Evolutionary conservation across 2,888 invertebrate species (phyloP).

Genomic region (Rhodophaea formosa): DNA sequence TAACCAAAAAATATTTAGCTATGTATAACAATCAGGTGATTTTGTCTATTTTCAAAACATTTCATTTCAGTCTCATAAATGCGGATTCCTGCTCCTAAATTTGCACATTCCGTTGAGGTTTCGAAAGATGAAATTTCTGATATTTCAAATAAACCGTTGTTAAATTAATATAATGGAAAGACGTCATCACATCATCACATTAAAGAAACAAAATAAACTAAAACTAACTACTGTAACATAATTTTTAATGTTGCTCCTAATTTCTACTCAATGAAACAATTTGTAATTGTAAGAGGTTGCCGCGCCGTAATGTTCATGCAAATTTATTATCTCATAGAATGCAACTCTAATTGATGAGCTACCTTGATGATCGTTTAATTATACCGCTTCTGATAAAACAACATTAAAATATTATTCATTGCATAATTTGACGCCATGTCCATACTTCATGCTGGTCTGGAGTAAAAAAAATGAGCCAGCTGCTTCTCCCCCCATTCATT

Average conservation of each 20-base stretch:
- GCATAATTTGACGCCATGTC: not conserved
- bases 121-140: too few relatives aligned
- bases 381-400: not conserved
- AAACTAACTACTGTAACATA: not conserved
- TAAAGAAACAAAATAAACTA: too few relatives aligned
- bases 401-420: not conserved
- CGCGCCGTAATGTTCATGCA: constrained; percentile 3
- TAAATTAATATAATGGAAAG: too few relatives aligned
- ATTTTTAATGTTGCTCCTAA: not conserved
- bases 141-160: too few relatives aligned
- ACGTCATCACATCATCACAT: too few relatives aligned
- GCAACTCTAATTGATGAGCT: constrained; percentile 9
- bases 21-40: too few relatives aligned
- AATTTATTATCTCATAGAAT: constrained; percentile 10
- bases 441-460: not conserved
- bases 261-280: not conserved
- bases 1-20: too few relatives aligned
- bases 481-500: not conserved
- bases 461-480: not conserved
- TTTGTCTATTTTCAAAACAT: too few relatives aligned
- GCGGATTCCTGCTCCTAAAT: too few relatives aligned
- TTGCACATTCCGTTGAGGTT: too few relatives aligned
- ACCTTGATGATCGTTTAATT: constrained; percentile 8
- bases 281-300: constrained; percentile 1
- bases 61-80: too few relatives aligned